phyloP scores from a whole-genome alignment of 2,888 invertebrate species.

The Heliconius sara region DNA sequence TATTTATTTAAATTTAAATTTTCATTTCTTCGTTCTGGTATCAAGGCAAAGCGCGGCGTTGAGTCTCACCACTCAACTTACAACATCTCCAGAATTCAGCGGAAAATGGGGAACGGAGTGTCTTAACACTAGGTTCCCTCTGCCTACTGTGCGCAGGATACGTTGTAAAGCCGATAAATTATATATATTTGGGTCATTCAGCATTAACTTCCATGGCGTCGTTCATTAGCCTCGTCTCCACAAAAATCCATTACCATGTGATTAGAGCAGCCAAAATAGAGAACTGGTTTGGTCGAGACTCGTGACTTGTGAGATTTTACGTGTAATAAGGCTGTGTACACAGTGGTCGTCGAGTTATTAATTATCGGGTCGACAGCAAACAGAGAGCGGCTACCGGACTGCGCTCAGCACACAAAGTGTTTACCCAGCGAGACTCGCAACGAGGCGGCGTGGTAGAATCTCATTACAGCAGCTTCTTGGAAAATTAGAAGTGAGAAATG shows the following conservation, averaged over 20 bases:
- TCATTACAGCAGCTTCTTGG: slow-evolving; percentile 78
- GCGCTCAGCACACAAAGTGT: slow-evolving; percentile 77
- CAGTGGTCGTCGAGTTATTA: slow-evolving; percentile 81
- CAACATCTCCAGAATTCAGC: no score
- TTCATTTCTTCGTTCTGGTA: no score
- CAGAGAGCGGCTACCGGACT: slow-evolving; percentile 79
- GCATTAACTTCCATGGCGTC: slow-evolving; percentile 45
- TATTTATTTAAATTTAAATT: no score
- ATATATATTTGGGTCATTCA: slow-evolving; percentile 54
- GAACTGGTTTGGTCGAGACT: slow-evolving; percentile 74
- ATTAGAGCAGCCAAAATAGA: slow-evolving; percentile 72
- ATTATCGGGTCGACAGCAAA: slow-evolving; percentile 84
- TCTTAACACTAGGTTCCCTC: no score
- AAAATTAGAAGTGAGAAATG: slow-evolving; percentile 81
- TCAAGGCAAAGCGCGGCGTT: no score
- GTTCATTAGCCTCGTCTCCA: slow-evolving; percentile 52
- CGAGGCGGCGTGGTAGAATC: slow-evolving; percentile 72
- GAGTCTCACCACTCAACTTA: no score
- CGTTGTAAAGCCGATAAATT: no score
- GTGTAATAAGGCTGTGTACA: slow-evolving; percentile 83
- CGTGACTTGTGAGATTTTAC: slow-evolving; percentile 84
- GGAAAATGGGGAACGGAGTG: no score
- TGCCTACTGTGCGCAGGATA: no score
- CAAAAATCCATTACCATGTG: slow-evolving; percentile 64
- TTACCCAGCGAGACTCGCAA: slow-evolving; percentile 71